These are phyloP conservation scores for Tetrao urogallus DNA, from an alignment of 2,113 vertebrate species.

Conservation along the genomic window DNA sequence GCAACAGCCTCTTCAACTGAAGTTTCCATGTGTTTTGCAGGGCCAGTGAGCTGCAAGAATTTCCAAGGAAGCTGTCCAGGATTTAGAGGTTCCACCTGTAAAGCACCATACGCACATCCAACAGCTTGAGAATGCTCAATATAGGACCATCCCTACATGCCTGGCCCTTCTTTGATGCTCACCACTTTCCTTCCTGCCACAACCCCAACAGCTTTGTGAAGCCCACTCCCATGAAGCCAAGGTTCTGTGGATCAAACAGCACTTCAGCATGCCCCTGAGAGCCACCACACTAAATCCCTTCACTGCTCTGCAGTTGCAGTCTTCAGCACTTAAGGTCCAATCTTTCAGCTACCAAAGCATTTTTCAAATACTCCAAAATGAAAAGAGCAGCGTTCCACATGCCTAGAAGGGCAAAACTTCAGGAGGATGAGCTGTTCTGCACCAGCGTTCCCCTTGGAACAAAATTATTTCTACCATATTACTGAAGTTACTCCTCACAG, in stretches of 20 bases:
- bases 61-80: background rate
- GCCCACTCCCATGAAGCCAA: fast-evolving
- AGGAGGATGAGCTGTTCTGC: background rate
- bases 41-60: fast-evolving
- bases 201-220: background rate
- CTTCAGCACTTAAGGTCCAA: background rate
- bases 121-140: background rate
- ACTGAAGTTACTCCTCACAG: background rate
- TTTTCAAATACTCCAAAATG: background rate
- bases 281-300: background rate
- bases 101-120: background rate
- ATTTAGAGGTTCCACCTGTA: too few relatives aligned
- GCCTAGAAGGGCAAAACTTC: background rate
- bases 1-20: background rate
- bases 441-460: background rate
- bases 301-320: background rate
- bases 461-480: background rate
- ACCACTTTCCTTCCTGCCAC: background rate
- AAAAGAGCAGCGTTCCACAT: fast-evolving
- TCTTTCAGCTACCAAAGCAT: background rate
- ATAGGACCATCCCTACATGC: background rate
- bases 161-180: background rate
- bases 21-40: background rate
- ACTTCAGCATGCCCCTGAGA: fast-evolving
- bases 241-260: background rate